These are phyloP conservation scores for Luscinia megarhynchos DNA, from an alignment of 2,797 vertebrate genomes.

Conservation along the genomic window DNA sequence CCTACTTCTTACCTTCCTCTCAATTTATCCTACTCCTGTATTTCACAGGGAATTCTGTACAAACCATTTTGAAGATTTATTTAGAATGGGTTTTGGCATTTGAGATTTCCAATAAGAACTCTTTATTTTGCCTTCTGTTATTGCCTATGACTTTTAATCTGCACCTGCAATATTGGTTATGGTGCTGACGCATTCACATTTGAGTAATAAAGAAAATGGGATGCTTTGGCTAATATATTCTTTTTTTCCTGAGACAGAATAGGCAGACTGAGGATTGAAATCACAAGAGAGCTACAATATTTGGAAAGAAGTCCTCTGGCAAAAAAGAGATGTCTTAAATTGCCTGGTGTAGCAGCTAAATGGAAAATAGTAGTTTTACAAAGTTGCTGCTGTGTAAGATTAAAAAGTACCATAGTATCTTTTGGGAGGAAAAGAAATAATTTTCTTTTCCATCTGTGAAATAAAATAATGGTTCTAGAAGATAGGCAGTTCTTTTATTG, in stretches of 20 bases:
- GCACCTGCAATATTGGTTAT: neutral
- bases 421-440: neutral
- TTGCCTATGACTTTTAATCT: neutral
- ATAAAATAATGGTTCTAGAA: neutral
- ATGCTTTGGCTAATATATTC: neutral
- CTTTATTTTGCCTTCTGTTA: neutral
- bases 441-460: neutral
- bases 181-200: neutral
- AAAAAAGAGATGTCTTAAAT: neutral
- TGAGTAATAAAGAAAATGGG: neutral
- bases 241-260: neutral
- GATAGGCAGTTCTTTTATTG: neutral
- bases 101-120: neutral
- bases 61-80: conserved; percentile 36
- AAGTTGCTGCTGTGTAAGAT: neutral
- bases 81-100: conserved; percentile 7
- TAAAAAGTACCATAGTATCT: neutral
- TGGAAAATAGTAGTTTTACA: neutral
- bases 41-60: neutral
- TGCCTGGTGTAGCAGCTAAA: neutral
- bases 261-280: neutral
- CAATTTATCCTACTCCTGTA: neutral
- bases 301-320: neutral
- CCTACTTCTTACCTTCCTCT: neutral
- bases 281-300: neutral